A percentile compares a stretch with the other conserved stretches of the same genome.
These are phyloP conservation scores for Excalfactoria chinensis DNA, from an alignment of 2,113 vertebrate species.

Conservation along the genomic window DNA sequence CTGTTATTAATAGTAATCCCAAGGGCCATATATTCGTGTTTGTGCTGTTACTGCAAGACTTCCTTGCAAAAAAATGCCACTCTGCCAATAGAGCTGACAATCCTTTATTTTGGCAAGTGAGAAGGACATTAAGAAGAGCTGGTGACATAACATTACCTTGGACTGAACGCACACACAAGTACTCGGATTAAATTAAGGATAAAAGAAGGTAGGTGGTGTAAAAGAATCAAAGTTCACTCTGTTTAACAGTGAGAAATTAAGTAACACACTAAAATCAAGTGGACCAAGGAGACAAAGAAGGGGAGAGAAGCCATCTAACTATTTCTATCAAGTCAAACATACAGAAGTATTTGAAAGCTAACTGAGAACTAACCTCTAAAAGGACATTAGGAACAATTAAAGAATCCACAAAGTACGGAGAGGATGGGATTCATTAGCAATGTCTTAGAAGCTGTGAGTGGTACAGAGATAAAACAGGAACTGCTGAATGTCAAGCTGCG, in stretches of 20 bases:
- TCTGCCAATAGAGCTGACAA: neutral
- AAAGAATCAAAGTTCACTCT: slow-evolving; percentile 32
- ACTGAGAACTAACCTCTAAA: neutral
- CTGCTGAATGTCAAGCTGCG: neutral
- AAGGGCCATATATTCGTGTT: neutral
- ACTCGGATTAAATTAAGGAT: neutral
- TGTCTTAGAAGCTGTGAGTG: neutral
- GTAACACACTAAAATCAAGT: slow-evolving; percentile 15
- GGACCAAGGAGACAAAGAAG: neutral
- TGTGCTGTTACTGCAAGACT: neutral
- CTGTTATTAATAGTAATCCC: neutral
- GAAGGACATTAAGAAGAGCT: neutral
- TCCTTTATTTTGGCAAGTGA: neutral
- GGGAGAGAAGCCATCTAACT: neutral
- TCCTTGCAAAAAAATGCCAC: neutral
- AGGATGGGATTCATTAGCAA: slow-evolving; percentile 12
- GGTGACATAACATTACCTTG: neutral
- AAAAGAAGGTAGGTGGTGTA: neutral
- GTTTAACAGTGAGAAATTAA: neutral
- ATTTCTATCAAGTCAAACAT: slow-evolving; percentile 12
- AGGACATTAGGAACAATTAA: neutral
- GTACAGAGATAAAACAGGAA: neutral
- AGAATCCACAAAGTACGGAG: neutral
- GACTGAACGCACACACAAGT: neutral
- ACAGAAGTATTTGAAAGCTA: neutral